Evolutionary conservation across 2,888 invertebrate species (phyloP).

Genomic region (Eubasilissa splendida): DNA sequence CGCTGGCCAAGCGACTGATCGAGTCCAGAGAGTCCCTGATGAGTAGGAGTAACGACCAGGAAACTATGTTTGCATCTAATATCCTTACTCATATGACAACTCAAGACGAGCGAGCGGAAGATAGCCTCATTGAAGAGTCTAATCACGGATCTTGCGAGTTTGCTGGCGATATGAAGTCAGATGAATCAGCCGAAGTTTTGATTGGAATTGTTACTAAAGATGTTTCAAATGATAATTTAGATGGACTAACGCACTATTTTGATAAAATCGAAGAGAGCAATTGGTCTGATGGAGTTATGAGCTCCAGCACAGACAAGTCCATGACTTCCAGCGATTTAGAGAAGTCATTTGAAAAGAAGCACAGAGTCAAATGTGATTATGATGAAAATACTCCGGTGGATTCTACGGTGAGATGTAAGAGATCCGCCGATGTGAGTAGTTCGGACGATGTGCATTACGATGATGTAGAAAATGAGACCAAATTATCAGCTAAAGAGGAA

Average conservation of each 20-base stretch:
- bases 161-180: background rate
- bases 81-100: background rate
- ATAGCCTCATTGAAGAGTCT: background rate
- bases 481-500: conserved; percentile 16
- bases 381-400: conserved; percentile 15
- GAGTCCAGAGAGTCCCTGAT: conserved; percentile 61
- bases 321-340: conserved; percentile 43
- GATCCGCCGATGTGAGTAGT: background rate
- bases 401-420: background rate
- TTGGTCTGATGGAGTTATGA: conserved; percentile 40
- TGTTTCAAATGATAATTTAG: conserved; percentile 51
- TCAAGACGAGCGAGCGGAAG: conserved; percentile 26
- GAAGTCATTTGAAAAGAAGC: conserved; percentile 22
- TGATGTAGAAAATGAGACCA: conserved; percentile 17
- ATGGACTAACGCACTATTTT: conserved; percentile 8
- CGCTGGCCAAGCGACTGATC: conserved; percentile 52
- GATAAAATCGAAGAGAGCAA: conserved; percentile 1
- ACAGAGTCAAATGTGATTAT: background rate
- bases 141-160: background rate
- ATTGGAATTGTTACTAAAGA: conserved; percentile 47
- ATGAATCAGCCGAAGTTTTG: conserved; percentile 5
- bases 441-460: conserved; percentile 34
- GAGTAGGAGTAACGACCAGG: conserved; percentile 57
- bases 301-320: conserved; percentile 35
- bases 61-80: conserved; percentile 11